Evolutionary conservation across 2,797 vertebrate species (phyloP).

Genomic region (Lagocephalus sceleratus): DNA sequence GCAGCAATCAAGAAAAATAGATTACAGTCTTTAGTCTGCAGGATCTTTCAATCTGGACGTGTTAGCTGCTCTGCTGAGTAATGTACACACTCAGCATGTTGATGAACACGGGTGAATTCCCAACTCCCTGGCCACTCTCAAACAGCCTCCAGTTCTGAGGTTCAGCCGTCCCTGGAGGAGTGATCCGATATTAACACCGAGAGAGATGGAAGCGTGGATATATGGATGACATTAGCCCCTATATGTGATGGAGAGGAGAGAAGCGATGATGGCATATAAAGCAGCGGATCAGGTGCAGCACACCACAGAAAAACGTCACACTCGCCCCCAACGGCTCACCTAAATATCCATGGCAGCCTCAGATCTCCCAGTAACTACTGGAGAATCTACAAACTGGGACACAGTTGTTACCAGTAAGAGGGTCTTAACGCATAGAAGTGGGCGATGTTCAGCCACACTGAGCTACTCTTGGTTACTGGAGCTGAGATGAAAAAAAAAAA

Average conservation of each 20-base stretch:
- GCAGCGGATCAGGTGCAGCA: too few relatives aligned
- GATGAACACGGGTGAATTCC: slow-evolving; percentile 59
- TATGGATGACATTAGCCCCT: slow-evolving; percentile 17
- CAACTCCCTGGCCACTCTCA: slow-evolving; percentile 61
- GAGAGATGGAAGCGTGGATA: slow-evolving; percentile 24
- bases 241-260: slow-evolving; percentile 5
- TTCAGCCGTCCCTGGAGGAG: slow-evolving; percentile 46
- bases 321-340: too few relatives aligned
- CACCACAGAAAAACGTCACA: too few relatives aligned
- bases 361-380: too few relatives aligned
- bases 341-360: too few relatives aligned
- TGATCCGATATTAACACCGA: slow-evolving; percentile 15
- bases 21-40: slow-evolving; percentile 3
- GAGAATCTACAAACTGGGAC: slow-evolving; percentile 24
- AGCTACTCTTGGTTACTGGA: slow-evolving; percentile 20
- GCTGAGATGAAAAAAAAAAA: slow-evolving; percentile 31
- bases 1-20: not conserved
- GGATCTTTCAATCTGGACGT: not conserved
- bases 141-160: slow-evolving; percentile 31
- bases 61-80: slow-evolving; percentile 20
- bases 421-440: slow-evolving; percentile 6
- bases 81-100: slow-evolving; percentile 38
- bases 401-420: slow-evolving; percentile 24
- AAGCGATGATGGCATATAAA: slow-evolving; percentile 3
- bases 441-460: slow-evolving; percentile 14